Conservation (phyloP, 1,140 invertebrate species). For the Rhyacophila brunnea region DNA sequence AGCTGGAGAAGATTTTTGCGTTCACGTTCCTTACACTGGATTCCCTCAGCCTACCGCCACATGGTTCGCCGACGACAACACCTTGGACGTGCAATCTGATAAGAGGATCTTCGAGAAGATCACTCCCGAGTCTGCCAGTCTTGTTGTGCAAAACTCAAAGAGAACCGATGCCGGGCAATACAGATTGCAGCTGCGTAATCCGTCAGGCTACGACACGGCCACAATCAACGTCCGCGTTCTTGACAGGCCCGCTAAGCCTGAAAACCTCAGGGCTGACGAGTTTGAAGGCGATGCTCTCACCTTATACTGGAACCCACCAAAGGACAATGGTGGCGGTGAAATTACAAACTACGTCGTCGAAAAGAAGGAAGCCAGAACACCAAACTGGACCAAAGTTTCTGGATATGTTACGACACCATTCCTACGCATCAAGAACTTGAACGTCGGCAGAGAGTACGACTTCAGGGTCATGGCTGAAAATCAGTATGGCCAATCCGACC, state of each 20-base stretch:
- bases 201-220: slow-evolving; percentile 91
- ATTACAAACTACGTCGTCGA: slow-evolving; percentile 97
- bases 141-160: slow-evolving; percentile 91
- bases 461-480: slow-evolving; percentile 98
- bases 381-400: slow-evolving; percentile 87
- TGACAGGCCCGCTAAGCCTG: slow-evolving; percentile 85
- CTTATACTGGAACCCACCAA: slow-evolving; percentile 93
- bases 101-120: slow-evolving; percentile 79
- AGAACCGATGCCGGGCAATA: slow-evolving; percentile 90
- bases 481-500: slow-evolving; percentile 92
- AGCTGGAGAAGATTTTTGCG: slow-evolving; percentile 95
- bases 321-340: slow-evolving; percentile 91
- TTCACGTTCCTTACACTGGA: slow-evolving; percentile 91
- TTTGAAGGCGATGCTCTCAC: slow-evolving; percentile 94
- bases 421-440: slow-evolving; percentile 86
- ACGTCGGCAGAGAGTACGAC: slow-evolving; percentile 89
- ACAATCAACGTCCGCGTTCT: slow-evolving; percentile 92
- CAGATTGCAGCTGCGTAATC: slow-evolving; percentile 89
- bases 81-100: slow-evolving; percentile 73
- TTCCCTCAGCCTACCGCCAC: slow-evolving; percentile 92
- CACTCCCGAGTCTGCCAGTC: slow-evolving; percentile 82
- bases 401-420: slow-evolving; percentile 89
- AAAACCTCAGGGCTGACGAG: slow-evolving; percentile 86
- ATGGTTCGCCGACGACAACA: slow-evolving; percentile 83
- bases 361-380: slow-evolving; percentile 79